Percentiles rank a stretch among this genome's conserved stretches.
These are phyloP conservation scores for Macropus fuliginosus DNA, from an alignment of 2,797 vertebrate species.

Conservation along the genomic window DNA sequence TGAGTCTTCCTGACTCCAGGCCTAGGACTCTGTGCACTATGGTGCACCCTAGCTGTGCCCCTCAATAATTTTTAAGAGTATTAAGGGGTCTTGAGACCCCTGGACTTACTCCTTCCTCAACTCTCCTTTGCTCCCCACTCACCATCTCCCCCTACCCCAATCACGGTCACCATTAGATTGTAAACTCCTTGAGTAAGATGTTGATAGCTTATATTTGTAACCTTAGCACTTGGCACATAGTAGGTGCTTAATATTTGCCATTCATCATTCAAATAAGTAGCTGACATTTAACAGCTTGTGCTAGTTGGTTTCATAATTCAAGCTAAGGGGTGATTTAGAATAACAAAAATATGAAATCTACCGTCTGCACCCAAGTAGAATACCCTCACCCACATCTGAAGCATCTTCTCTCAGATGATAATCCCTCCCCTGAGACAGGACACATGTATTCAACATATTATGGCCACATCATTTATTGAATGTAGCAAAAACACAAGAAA, in stretches of 20 bases:
- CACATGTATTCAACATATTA: not conserved
- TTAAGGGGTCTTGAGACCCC: not conserved
- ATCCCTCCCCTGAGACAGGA: not conserved
- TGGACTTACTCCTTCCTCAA: not conserved
- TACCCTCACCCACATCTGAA: not conserved
- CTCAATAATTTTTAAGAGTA: not conserved
- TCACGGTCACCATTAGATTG: not conserved
- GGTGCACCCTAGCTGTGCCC: not conserved
- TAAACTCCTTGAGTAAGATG: not conserved
- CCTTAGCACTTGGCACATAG: not conserved
- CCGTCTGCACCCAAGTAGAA: not conserved
- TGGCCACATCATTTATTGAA: not conserved
- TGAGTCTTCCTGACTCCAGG: not conserved
- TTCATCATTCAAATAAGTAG: not conserved
- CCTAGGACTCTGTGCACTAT: not conserved
- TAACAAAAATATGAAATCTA: not conserved
- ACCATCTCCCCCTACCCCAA: not conserved
- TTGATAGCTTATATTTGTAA: slow-evolving; percentile 17
- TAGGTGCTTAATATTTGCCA: not conserved
- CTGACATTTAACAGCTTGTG: not conserved
- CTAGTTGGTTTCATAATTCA: not conserved
- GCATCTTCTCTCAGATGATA: not conserved
- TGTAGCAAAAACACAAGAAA: not conserved
- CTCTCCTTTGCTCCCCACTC: not conserved
- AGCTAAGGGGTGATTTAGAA: not conserved